A percentile compares a stretch with the other conserved stretches of the same genome.
Conservation (phyloP, 2,113 vertebrate genomes). For the Bos javanicus region DNA sequence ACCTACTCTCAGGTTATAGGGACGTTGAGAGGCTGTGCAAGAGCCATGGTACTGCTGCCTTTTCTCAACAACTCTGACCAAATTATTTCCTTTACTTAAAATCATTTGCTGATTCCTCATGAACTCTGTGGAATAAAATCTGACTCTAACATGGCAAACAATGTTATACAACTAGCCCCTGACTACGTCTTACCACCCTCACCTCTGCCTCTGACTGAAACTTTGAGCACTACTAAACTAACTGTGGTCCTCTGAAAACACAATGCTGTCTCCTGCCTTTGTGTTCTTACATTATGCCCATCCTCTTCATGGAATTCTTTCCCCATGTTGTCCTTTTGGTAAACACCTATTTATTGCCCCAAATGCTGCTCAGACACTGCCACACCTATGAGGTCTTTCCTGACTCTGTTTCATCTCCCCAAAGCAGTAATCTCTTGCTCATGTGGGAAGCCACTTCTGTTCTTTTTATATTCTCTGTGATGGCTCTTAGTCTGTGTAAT, state of each 20-base stretch:
- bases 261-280: neutral
- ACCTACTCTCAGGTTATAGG: neutral
- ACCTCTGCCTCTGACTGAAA: neutral
- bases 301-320: neutral
- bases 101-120: neutral
- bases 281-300: neutral
- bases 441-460: neutral
- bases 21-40: neutral
- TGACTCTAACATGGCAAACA: neutral
- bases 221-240: neutral
- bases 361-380: neutral
- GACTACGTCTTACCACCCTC: neutral
- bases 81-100: constrained; percentile 5
- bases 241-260: neutral
- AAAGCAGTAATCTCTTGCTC: neutral
- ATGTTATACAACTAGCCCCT: neutral
- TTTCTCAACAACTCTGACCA: neutral
- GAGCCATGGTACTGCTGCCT: neutral
- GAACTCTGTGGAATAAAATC: neutral
- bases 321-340: neutral
- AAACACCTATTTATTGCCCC: neutral
- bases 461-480: neutral
- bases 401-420: neutral
- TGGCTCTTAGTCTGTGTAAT: neutral
- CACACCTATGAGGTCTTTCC: neutral